Conservation (phyloP, 2,888 invertebrate genomes). For the Eustalomyia histrio region DNA sequence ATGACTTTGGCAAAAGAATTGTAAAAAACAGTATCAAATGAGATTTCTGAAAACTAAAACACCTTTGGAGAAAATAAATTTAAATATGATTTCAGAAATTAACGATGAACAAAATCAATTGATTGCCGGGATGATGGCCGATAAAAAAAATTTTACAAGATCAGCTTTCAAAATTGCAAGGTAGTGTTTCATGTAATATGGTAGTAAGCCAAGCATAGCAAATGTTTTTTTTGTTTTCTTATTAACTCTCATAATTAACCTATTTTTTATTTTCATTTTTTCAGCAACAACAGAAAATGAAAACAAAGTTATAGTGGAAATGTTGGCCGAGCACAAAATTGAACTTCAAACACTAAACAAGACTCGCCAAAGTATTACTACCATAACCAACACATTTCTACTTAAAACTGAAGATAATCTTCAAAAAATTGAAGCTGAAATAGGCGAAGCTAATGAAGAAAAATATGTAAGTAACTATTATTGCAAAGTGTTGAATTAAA, state of each 20-base stretch:
- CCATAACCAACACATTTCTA: slow-evolving; percentile 12
- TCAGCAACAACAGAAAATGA: slow-evolving; percentile 39
- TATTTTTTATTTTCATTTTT: slow-evolving; percentile 19
- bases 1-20: slow-evolving; percentile 33
- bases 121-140: slow-evolving; percentile 20
- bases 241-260: slow-evolving; percentile 15
- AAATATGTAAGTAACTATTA: slow-evolving; percentile 37
- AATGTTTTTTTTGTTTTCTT: background rate
- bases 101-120: slow-evolving; percentile 25
- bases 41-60: slow-evolving; percentile 45
- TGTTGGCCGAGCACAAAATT: slow-evolving; percentile 48
- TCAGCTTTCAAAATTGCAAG: slow-evolving; percentile 45
- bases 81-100: slow-evolving; percentile 65
- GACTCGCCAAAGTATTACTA: slow-evolving; percentile 11
- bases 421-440: slow-evolving; percentile 13
- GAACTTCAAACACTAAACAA: slow-evolving; percentile 20
- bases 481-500: too few species aligned
- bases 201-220: too few species aligned
- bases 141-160: slow-evolving; percentile 39
- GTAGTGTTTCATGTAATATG: slow-evolving; percentile 14
- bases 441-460: slow-evolving; percentile 34
- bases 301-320: slow-evolving; percentile 47
- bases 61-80: slow-evolving; percentile 54
- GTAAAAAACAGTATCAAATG: slow-evolving; percentile 36
- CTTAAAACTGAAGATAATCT: slow-evolving; percentile 35